Evolutionary conservation across 2,113 vertebrate species (phyloP).

Genomic region (Onychostruthus taczanowskii): DNA sequence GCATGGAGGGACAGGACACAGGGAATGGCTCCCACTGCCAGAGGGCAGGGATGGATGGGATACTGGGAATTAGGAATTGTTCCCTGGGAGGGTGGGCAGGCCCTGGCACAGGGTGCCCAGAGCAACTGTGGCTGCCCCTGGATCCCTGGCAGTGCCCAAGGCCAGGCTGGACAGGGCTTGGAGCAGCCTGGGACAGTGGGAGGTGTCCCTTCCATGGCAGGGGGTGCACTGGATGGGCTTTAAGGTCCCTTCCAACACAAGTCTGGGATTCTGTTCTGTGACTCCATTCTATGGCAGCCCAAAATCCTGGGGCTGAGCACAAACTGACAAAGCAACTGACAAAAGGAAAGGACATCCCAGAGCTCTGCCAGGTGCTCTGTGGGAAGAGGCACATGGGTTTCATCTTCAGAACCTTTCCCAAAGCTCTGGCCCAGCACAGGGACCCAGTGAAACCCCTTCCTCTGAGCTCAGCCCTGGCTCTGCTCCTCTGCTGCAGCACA

Average conservation of each 20-base stretch:
- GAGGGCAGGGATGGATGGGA: neutral
- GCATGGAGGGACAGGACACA: neutral
- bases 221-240: fast-evolving
- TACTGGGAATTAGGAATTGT: neutral
- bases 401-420: neutral
- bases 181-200: neutral
- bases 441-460: neutral
- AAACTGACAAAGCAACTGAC: too few species aligned
- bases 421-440: neutral
- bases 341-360: neutral
- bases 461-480: neutral
- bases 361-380: neutral
- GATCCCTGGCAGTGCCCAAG: neutral
- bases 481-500: neutral
- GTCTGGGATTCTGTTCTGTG: neutral
- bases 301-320: neutral
- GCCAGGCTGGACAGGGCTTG: neutral
- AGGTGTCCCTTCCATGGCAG: neutral
- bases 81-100: neutral
- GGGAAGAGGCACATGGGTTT: neutral
- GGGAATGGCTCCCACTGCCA: neutral
- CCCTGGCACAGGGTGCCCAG: neutral
- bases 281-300: neutral
- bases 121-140: neutral
- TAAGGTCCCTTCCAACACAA: neutral